phyloP scores from a whole-genome alignment of 2,797 vertebrate genomes.

The Hozukius guyotensis region DNA sequence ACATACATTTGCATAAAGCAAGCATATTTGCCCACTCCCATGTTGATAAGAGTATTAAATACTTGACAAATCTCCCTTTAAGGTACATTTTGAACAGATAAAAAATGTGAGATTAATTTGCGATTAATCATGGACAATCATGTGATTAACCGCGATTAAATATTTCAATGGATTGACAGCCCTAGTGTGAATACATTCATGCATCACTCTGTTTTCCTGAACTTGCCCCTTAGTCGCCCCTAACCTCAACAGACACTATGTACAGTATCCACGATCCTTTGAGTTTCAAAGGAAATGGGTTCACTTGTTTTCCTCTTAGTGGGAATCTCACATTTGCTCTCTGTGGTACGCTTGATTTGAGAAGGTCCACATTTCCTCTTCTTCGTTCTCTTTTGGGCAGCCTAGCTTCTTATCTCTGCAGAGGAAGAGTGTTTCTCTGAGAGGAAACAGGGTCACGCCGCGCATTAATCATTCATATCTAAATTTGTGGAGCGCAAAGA shows the following conservation, averaged over 20 bases:
- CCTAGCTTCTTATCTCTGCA: conserved; percentile 48
- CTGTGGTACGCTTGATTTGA: conserved; percentile 26
- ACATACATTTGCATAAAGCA: too few relatives aligned
- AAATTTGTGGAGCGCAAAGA: conserved; percentile 74
- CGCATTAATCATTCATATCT: conserved; percentile 78
- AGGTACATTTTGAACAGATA: too few relatives aligned
- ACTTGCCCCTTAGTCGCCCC: not conserved
- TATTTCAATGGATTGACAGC: too few relatives aligned
- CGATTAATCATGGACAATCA: too few relatives aligned
- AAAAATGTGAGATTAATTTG: too few relatives aligned
- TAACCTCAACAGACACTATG: not conserved
- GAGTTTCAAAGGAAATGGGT: not conserved
- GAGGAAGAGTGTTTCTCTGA: conserved; percentile 52
- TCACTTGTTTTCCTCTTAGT: not conserved
- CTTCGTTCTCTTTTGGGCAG: conserved; percentile 21
- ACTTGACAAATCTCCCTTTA: too few relatives aligned
- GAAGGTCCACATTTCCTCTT: conserved; percentile 3
- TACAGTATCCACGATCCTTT: conserved; percentile 3
- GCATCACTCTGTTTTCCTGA: not conserved
- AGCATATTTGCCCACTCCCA: too few relatives aligned
- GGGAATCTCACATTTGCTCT: conserved; percentile 8
- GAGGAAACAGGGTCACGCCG: conserved; percentile 59
- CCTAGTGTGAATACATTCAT: not conserved
- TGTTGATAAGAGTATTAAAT: too few relatives aligned
- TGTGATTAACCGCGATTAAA: too few relatives aligned